Base-by-base conservation (phyloP, 2,113 vertebrate genomes). In the Rhadina sibilatrix region DNA sequence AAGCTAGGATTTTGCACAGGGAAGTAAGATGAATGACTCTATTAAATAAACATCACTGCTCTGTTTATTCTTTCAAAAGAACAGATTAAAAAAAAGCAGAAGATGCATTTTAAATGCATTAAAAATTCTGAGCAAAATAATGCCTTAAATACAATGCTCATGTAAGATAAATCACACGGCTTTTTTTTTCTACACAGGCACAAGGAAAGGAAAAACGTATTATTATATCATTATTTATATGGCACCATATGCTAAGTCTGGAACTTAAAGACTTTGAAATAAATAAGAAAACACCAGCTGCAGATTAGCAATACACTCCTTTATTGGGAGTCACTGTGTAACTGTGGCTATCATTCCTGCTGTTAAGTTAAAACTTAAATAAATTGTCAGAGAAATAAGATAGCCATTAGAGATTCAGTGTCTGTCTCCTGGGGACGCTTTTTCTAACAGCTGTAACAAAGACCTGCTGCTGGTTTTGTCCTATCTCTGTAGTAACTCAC, bases 211-310 rank as follows among this genome's bases (percentile, higher is more conserved):
- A 94, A 93, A 93, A 94, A 7, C 17, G 2, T 92, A 96, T 96
- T 97, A 96, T 97, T 96, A 96, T 92, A 95, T 96, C 94, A 96
- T 96, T 97, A 95, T 97, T 97, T 97, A 96, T 97, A 96, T 87
- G 92, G 94, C 65, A 87, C 96, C 96, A 96, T 97, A 97, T 96
- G 96, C 90, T 96, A 96, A 92, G 92, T 92, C 92, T 96, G 93
- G 92, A 96, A 94, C 76, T 92, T 97, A 96, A 94, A 95, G 92
- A 89, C 92, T 95, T 95, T 54, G 90, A 94, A 96, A 97, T 96
- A 96, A 95, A 96, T 93, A 95, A 96, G 96, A 97, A 96, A 97
- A 93, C 93, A 93, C 86, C 96, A 96, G 96, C 92, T 96, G 94
- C 88, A 94, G 90, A 93, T 93, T 87, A 93, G 94, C 90, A 96